Evolutionary conservation across 2,113 vertebrate species (phyloP), one percentile per base, ranked within the genome.

Genomic region (Protobothrops flavoviridis): DNA sequence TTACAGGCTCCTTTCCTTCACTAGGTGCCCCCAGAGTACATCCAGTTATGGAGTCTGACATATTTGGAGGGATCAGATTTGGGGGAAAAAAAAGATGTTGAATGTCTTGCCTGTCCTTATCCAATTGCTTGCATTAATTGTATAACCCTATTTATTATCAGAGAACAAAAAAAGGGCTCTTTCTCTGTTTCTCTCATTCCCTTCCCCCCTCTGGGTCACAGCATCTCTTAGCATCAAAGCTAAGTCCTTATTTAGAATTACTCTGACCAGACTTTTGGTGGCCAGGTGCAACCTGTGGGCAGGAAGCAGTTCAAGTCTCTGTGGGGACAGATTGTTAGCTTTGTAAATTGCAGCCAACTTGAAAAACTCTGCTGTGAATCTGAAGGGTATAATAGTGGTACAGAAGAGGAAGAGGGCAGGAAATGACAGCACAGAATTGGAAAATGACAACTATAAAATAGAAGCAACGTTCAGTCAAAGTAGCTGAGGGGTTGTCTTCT

Each of bases 261-360:
- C 3, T 6, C 52, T 85, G 55, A 93, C 50, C 43, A 57, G 29
- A 29, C 20, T 29, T 39, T 88, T 81, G 1, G 10, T 29, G 26
- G 26, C 85, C 50, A 90, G 90, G 53, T 93, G 64, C 69, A 52
- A 12, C 15, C 6, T 33, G n/a, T 15, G 3, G 3, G 11, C n/a
- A 92, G 91, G 93, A 94, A 94, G 87, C 21, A 55, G 90, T 89
- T 91, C 33, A 48, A n/a, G 15, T 3, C 26, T 59, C 53, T 69
- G 21, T 21, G 61, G 61, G 6, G 15, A 81, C 33, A 89, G 33
- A 89, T 5, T n/a, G 61, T 20, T 12, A 33, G 23, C 7, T 74
- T 53, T 81, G 23, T 55, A 39, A 29, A 29, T 26, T 88, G 57
- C 24, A 39, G 87, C 23, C 21, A 20, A 15, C 26, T 50, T 24